Percentiles rank a stretch among this genome's conserved stretches.
These are phyloP conservation scores for Geopemphigus sp. DNA, from an alignment of 1,140 invertebrate genomes.

Conservation along the genomic window DNA sequence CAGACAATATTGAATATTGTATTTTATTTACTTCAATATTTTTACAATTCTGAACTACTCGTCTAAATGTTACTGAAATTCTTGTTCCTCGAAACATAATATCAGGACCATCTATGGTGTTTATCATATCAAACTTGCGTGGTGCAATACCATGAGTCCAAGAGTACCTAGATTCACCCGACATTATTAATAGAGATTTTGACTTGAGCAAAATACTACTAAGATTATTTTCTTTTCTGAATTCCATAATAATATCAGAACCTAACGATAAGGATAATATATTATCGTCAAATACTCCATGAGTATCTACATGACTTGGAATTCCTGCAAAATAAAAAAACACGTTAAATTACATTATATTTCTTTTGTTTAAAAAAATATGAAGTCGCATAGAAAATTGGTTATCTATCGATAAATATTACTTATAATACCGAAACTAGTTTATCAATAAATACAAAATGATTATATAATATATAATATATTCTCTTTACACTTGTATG, in stretches of 20 bases:
- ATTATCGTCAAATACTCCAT: conserved; percentile 85
- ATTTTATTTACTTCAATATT: conserved; percentile 23
- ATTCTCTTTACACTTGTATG: too few relatives aligned
- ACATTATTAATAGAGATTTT: conserved; percentile 83
- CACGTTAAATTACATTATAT: conserved; percentile 11
- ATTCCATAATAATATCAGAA: conserved; percentile 86
- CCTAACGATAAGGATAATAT: conserved; percentile 87
- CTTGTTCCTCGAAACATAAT: conserved; percentile 63
- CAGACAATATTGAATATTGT: neutral
- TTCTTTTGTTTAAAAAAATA: too few relatives aligned
- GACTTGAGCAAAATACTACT: conserved; percentile 67
- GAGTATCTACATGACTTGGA: conserved; percentile 92
- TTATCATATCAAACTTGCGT: conserved; percentile 76
- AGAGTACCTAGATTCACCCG: conserved; percentile 73
- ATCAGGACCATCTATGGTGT: conserved; percentile 58
- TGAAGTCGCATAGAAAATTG: too few relatives aligned
- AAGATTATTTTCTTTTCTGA: conserved; percentile 64
- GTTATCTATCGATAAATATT: too few relatives aligned
- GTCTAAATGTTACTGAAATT: conserved; percentile 87
- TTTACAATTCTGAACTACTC: conserved; percentile 58
- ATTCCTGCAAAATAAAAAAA: conserved; percentile 68
- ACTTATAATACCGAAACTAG: too few relatives aligned
- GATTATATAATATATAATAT: too few relatives aligned
- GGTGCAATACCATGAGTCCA: conserved; percentile 87
- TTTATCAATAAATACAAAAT: too few relatives aligned